Percentiles rank a stretch among this genome's conserved stretches.
Conservation (phyloP, 30 jellyfish, hydroid and myxozoan genomes). For the Turritopsis rubra region DNA sequence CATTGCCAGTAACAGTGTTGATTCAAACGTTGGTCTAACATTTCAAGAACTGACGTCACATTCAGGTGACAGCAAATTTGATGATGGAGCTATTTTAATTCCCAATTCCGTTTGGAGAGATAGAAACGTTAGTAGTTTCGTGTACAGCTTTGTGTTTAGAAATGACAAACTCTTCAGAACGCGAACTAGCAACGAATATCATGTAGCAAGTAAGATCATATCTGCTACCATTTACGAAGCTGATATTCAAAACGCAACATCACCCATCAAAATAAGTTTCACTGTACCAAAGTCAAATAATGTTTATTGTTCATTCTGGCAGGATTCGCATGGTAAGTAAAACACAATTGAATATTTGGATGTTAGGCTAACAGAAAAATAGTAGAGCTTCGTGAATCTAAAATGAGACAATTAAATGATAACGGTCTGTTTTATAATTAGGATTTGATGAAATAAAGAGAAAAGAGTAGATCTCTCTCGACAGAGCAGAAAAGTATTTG, state of each 20-base stretch:
- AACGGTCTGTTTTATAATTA: no score
- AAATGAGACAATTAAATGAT: no score
- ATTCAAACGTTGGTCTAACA: neutral
- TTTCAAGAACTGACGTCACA: neutral
- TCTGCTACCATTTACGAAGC: conserved; percentile 1
- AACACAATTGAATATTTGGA: no score
- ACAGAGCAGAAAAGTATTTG: no score
- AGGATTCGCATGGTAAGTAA: neutral
- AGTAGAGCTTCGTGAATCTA: no score
- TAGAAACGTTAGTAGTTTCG: neutral
- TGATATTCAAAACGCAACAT: neutral
- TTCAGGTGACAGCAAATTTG: neutral
- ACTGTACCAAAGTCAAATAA: neutral
- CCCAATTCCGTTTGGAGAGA: neutral
- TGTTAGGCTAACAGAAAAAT: no score
- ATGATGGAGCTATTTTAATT: neutral
- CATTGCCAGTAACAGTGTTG: neutral
- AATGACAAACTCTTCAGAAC: neutral
- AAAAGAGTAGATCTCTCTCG: no score
- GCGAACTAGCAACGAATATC: neutral
- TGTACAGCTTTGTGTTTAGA: neutral
- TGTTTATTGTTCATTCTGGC: neutral
- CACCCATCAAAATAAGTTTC: neutral
- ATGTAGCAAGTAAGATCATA: conserved; percentile 3
- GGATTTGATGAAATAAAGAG: no score